phyloP scores from a whole-genome alignment of 2,797 vertebrate genomes.

The Gouania willdenowi region DNA sequence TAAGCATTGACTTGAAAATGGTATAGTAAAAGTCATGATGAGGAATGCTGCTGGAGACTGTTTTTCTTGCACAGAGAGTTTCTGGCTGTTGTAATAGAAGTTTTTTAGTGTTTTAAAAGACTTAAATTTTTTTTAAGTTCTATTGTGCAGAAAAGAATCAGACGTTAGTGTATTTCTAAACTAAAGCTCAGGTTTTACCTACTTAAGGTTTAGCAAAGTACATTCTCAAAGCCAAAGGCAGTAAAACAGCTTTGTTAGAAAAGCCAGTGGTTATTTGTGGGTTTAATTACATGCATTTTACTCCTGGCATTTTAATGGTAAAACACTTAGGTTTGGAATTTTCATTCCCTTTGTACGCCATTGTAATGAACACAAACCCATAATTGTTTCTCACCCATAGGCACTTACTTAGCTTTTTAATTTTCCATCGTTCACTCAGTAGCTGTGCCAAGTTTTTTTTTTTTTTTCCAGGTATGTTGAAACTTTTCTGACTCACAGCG shows the following conservation, averaged over 20 bases:
- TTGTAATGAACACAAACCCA: conserved; percentile 70
- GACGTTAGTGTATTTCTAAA: conserved; percentile 10
- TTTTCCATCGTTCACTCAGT: conserved; percentile 62
- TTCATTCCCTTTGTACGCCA: conserved; percentile 64
- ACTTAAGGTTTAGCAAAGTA: conserved; percentile 36
- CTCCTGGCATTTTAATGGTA: conserved; percentile 63
- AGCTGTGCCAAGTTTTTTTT: conserved; percentile 60
- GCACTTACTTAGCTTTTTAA: conserved; percentile 60
- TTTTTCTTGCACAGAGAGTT: neutral
- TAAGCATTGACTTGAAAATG: no score
- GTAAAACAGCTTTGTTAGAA: conserved; percentile 60
- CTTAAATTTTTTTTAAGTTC: conserved; percentile 19
- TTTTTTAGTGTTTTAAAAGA: no score
- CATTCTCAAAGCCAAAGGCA: conserved; percentile 43
- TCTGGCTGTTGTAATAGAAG: no score
- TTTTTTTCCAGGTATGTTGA: conserved; percentile 60
- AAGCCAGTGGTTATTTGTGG: conserved; percentile 64
- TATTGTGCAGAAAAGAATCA: conserved; percentile 12
- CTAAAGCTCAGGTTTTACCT: conserved; percentile 18
- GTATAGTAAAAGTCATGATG: neutral
- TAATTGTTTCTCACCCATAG: conserved; percentile 74
- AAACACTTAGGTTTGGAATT: conserved; percentile 70
- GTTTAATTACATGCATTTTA: conserved; percentile 69
- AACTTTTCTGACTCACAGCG: conserved; percentile 58
- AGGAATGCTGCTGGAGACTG: neutral